Conservation (phyloP, 1,140 invertebrate species). For the Trialeurodes vaporariorum region DNA sequence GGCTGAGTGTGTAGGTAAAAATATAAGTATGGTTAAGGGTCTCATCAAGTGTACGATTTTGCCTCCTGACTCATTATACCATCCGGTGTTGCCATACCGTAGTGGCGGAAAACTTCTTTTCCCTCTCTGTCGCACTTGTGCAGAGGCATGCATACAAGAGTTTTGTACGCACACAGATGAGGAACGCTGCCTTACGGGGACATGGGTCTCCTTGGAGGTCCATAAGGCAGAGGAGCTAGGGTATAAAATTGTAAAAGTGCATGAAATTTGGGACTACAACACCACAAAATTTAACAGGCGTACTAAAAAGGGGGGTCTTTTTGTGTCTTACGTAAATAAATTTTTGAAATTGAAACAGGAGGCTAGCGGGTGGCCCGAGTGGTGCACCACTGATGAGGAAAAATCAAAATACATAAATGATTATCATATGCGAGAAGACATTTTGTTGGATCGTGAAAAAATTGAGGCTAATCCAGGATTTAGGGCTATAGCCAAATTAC, state of each 20-base stretch:
- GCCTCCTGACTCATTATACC: slow-evolving; percentile 28
- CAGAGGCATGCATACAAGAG: slow-evolving; percentile 8
- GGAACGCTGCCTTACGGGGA: slow-evolving; percentile 30
- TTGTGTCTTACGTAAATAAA: slow-evolving; percentile 25
- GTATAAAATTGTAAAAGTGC: slow-evolving; percentile 30
- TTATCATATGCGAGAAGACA: slow-evolving; percentile 30
- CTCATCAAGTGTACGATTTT: slow-evolving; percentile 27
- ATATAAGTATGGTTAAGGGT: slow-evolving; percentile 1
- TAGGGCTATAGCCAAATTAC: slow-evolving; percentile 28
- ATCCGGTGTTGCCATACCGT: slow-evolving; percentile 27
- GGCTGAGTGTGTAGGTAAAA: not conserved
- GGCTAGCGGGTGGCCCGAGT: slow-evolving; percentile 25
- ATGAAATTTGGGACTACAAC: slow-evolving; percentile 21
- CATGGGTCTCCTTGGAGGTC: slow-evolving; percentile 32
- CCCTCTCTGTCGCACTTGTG: slow-evolving; percentile 26
- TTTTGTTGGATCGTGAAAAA: slow-evolving; percentile 28
- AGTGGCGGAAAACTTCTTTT: slow-evolving; percentile 29
- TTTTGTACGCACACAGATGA: slow-evolving; percentile 25
- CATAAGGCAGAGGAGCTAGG: slow-evolving; percentile 27
- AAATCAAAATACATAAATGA: slow-evolving; percentile 29
- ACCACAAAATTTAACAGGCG: slow-evolving; percentile 14
- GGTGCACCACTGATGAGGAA: slow-evolving; percentile 24
- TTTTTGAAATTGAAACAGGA: slow-evolving; percentile 32
- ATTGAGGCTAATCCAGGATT: slow-evolving; percentile 32
- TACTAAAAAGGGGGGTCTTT: slow-evolving; percentile 21